Evolutionary conservation across 2,888 invertebrate genomes (phyloP).

Genomic region (Microdon myrmicae): DNA sequence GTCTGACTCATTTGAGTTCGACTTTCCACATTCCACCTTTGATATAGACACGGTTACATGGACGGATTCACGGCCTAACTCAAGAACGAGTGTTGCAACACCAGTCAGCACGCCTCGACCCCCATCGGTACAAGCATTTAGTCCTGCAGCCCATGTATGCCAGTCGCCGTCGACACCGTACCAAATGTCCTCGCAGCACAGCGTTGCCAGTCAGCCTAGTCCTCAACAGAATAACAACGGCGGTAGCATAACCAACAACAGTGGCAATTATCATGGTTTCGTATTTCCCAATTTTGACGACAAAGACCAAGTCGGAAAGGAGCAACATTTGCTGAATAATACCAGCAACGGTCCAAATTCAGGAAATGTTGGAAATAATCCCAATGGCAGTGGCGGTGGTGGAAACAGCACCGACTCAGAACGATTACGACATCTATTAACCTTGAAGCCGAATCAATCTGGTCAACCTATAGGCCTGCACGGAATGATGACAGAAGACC

Average conservation of each 20-base stretch:
- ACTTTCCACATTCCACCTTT: slow-evolving; percentile 75
- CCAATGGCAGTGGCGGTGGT: slow-evolving; percentile 23
- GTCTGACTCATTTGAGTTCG: slow-evolving; percentile 74
- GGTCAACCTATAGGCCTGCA: slow-evolving; percentile 53
- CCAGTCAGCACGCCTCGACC: slow-evolving; percentile 74
- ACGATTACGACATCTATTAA: slow-evolving; percentile 68
- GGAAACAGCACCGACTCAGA: slow-evolving; percentile 68
- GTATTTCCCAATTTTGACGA: slow-evolving; percentile 55
- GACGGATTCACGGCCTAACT: slow-evolving; percentile 71
- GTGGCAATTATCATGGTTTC: slow-evolving; percentile 52
- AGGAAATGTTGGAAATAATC: slow-evolving; percentile 40
- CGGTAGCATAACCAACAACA: slow-evolving; percentile 53
- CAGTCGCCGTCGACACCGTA: slow-evolving; percentile 69
- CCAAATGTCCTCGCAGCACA: slow-evolving; percentile 63
- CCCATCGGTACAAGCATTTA: slow-evolving; percentile 72
- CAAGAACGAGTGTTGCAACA: slow-evolving; percentile 73
- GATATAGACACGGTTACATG: slow-evolving; percentile 67
- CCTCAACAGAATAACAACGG: slow-evolving; percentile 66
- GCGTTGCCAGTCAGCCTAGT: slow-evolving; percentile 67
- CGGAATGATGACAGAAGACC: slow-evolving; percentile 56
- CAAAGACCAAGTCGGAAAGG: slow-evolving; percentile 53
- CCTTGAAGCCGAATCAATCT: slow-evolving; percentile 62
- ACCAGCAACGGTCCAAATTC: slow-evolving; percentile 68
- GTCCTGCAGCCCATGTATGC: slow-evolving; percentile 68
- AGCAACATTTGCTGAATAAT: slow-evolving; percentile 49